Base-by-base conservation (phyloP, 2,113 vertebrate species). In the Rhinolophus sinicus region DNA sequence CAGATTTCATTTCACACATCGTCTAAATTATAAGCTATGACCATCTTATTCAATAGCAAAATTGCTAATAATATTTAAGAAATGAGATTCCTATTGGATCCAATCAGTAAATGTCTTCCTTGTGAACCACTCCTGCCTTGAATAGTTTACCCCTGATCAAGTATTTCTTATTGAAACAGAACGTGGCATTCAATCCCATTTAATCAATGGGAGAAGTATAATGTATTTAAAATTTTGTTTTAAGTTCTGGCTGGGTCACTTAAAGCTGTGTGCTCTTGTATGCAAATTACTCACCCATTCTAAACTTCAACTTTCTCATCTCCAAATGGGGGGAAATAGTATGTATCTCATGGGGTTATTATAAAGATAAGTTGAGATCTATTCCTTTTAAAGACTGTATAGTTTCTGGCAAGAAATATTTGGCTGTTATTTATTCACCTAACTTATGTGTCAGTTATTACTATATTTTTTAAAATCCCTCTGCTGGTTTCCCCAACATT, bases 71-170 rank as follows among this genome's bases (percentile, higher is more conserved):
- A 60, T 88, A 69, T 47, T 88, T 83, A 62, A 69, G 16, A 88
- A 95, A 82, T 84, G 38, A 94, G 78, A 85, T 93, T 91, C n/a
- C 44, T 88, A 13, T 58, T 80, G 18, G 38, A 86, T 75, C 33
- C 40, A 83, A 38, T 60, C 44, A 70, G 33, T 93, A 72, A 44
- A 72, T 65, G 18, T 72, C 78, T 92, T 85, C 40, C n/a, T 93
- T 89, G 35, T 77, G 60, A 95, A 60, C 30, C 21, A 95, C n/a
- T 89, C 76, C 13, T 73, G 64, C 35, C n/a, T 52, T 90, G 21
- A 90, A 24, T 67, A 92, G 64, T 64, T 80, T 72, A 35, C 18
- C 24, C 18, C 8, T n/a, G 64, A 28, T n/a, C 52, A 65, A 65
- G 50, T 64, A 62, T 50, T 44, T 86, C 5, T 83, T 80, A 19